Evolutionary conservation across 2,797 vertebrate genomes (phyloP), one percentile per base, ranked within the genome.

Genomic region (Hippoglossus hippoglossus): DNA sequence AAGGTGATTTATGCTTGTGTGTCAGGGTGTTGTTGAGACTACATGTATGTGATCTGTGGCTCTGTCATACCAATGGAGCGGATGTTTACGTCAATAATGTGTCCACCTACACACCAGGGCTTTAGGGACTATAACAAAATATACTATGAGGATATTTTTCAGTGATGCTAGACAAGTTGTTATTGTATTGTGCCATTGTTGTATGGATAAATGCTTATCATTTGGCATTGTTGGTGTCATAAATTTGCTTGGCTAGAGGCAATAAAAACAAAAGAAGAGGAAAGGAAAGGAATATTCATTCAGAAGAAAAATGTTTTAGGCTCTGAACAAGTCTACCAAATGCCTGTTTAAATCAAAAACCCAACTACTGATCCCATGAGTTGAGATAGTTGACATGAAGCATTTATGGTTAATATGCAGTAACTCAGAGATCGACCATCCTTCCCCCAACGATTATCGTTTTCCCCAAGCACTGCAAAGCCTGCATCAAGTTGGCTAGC

Each of bases 401-500:
- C 46, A 62, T 63, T 69, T 44, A 66, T 71, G 67, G 79, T 79
- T 59, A 55, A 86, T 77, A 53, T 81, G 67, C 58, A 85, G 58
- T 59, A 88, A 87, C 80, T 86, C 73, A n/a, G 47, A 75, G 64
- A 85, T 85, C 34, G 34, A 80, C 71, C 68, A 75, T 76, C 67
- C 73, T 79, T 79, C 77, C 83, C 51, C 67, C 74, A 77, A 77
- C 31, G 70, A 87, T 88, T 82, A 87, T 83, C 55, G n/a, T 83
- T 85, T 82, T 64, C 78, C 83, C 79, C 78, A 65, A 79, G 79
- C 86, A 77, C 85, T 87, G 81, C 79, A 79, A 75, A 87, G 80
- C 83, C 76, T 77, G 76, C 79, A 90, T 89, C 79, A 87, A 78
- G 79, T 91, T 93, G 89, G 88, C 90, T 78, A 57, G 59, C 81